Conservation (phyloP, 2,888 invertebrate genomes). For the Xylota segnis region DNA sequence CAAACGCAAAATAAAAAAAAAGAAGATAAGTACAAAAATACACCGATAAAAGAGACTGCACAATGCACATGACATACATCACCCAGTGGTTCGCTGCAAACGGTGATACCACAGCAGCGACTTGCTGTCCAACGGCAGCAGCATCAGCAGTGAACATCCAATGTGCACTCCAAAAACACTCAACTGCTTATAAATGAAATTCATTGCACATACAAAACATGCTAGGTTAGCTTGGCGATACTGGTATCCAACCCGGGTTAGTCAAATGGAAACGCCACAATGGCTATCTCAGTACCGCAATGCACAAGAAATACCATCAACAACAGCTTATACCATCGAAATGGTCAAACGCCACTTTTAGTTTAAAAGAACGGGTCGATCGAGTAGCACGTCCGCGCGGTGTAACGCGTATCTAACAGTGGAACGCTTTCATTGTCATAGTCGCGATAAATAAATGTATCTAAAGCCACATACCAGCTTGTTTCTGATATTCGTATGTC, state of each 20-base stretch:
- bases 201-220: constrained; percentile 57
- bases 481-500: constrained; percentile 26
- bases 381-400: constrained; percentile 65
- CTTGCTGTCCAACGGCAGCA: constrained; percentile 15
- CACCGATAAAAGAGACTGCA: constrained; percentile 15
- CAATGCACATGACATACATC: constrained; percentile 29
- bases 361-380: constrained; percentile 77
- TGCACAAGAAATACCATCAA: constrained; percentile 55
- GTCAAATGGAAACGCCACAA: constrained; percentile 70
- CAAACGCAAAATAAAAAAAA: background rate
- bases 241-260: constrained; percentile 60
- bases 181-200: constrained; percentile 59
- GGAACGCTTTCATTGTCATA: constrained; percentile 22
- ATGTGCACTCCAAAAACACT: constrained; percentile 57
- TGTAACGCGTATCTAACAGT: constrained; percentile 56
- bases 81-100: constrained; percentile 32
- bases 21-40: constrained; percentile 4
- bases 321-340: constrained; percentile 55
- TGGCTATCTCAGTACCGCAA: constrained; percentile 67
- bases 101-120: constrained; percentile 5
- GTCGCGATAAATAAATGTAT: constrained; percentile 15
- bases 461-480: background rate
- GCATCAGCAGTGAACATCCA: constrained; percentile 29
- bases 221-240: constrained; percentile 41
- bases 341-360: constrained; percentile 74